These are phyloP conservation scores for Protula sp. DNA, from an alignment of 2,888 invertebrate genomes.

Conservation along the genomic window DNA sequence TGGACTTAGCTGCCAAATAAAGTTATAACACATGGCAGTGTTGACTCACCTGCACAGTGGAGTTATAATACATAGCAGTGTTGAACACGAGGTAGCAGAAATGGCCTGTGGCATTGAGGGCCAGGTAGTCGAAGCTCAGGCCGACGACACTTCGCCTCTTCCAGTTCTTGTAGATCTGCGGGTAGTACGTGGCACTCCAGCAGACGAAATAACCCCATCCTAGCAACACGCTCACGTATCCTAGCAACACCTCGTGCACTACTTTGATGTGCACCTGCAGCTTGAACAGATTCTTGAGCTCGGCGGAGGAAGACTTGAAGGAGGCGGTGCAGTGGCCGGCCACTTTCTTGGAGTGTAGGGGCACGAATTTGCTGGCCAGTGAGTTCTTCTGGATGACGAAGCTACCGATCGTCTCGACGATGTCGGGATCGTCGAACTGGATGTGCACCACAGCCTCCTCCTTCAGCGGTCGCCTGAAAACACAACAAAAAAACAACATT, in stretches of 20 bases:
- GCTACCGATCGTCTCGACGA: conserved; percentile 10
- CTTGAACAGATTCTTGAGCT: conserved; percentile 11
- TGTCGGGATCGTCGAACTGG: conserved; percentile 11
- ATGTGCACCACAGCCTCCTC: conserved; percentile 6
- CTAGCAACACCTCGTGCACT: conserved; percentile 15
- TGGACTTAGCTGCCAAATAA: no score
- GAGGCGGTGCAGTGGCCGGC: conserved; percentile 18
- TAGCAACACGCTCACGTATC: conserved; percentile 16
- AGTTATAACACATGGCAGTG: no score
- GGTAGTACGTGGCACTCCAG: conserved; percentile 19
- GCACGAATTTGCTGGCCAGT: conserved; percentile 7
- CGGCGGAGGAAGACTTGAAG: conserved; percentile 11
- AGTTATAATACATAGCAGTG: conserved; percentile 15
- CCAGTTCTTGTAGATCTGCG: conserved; percentile 22
- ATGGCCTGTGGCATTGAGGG: conserved; percentile 20
- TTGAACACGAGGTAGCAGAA: conserved; percentile 21
- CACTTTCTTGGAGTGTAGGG: conserved; percentile 13
- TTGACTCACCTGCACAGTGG: conserved; percentile 17
- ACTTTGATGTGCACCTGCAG: conserved; percentile 13
- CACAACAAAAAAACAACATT: no score
- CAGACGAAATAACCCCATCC: conserved; percentile 18
- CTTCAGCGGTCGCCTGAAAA: conserved; percentile 10
- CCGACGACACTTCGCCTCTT: conserved; percentile 18
- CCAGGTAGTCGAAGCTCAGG: conserved; percentile 20
- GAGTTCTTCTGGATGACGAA: conserved; percentile 8